These are phyloP conservation scores for Microplitis mediator DNA, from an alignment of 1,140 invertebrate genomes.

Conservation along the genomic window DNA sequence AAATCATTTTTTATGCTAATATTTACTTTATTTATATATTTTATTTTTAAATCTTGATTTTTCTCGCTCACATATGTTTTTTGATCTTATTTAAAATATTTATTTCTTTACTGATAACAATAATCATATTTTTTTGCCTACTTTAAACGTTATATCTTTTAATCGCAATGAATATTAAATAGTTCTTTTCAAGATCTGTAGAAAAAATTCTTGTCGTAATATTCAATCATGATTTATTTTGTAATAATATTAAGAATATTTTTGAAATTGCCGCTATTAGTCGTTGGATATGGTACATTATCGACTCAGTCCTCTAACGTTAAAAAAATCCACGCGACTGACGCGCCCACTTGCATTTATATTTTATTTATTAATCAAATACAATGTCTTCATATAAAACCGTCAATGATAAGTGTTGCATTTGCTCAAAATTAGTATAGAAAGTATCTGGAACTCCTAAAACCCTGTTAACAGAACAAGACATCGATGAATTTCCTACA, in stretches of 20 bases:
- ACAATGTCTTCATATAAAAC: constrained; percentile 19
- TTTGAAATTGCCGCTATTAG: background rate
- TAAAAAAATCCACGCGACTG: background rate
- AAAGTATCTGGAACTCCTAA: constrained; percentile 21
- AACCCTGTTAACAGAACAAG: constrained; percentile 19
- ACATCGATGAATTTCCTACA: constrained; percentile 15
- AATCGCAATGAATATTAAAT: background rate
- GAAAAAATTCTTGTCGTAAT: background rate
- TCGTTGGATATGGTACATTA: background rate
- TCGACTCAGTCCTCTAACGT: background rate
- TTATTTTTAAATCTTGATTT: too few relatives aligned
- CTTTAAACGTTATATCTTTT: background rate
- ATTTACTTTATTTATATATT: too few relatives aligned
- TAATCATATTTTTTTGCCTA: too few relatives aligned
- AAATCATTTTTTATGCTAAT: too few relatives aligned
- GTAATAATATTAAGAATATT: background rate
- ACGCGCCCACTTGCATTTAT: too few relatives aligned
- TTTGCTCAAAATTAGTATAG: constrained; percentile 22
- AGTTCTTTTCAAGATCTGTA: background rate
- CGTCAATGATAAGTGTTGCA: constrained; percentile 20
- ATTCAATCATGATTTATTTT: background rate
- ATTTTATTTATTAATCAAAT: constrained; percentile 12
- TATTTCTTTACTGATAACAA: background rate
- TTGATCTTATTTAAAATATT: background rate
- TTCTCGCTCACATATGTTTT: background rate